These are phyloP conservation scores for Phacellophora camtschatica DNA, from an alignment of 30 jellyfish, hydroid and myxozoan species.

Conservation along the genomic window DNA sequence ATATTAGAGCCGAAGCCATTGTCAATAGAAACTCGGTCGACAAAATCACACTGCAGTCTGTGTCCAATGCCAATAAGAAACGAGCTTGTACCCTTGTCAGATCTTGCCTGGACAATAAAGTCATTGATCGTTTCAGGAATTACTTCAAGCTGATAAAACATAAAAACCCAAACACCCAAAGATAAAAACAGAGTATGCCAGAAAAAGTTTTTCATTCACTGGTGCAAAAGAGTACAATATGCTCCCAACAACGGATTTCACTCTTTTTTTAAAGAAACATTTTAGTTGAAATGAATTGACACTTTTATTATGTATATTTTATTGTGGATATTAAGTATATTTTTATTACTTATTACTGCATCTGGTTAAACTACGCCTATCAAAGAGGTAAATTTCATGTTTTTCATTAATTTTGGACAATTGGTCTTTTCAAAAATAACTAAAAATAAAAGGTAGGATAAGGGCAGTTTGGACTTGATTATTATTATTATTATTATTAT, in stretches of 20 bases:
- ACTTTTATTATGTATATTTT: neutral
- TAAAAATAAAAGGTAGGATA: too few relatives aligned
- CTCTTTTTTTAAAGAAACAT: neutral
- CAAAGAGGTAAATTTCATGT: too few relatives aligned
- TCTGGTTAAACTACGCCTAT: too few relatives aligned
- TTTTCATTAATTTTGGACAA: too few relatives aligned
- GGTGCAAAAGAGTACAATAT: neutral
- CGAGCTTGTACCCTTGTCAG: constrained; percentile 49
- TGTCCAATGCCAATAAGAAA: constrained; percentile 33
- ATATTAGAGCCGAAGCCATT: constrained; percentile 15
- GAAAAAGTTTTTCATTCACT: constrained; percentile 24
- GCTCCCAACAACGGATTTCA: neutral
- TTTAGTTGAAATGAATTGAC: neutral
- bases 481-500: too few relatives aligned
- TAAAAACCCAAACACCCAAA: constrained; percentile 26
- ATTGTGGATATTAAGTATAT: too few relatives aligned
- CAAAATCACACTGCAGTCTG: constrained; percentile 59
- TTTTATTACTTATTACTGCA: too few relatives aligned
- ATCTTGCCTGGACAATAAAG: too few relatives aligned
- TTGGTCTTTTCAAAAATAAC: too few relatives aligned
- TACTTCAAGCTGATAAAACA: constrained; percentile 28
- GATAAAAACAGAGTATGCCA: constrained; percentile 27
- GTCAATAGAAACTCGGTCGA: constrained; percentile 39
- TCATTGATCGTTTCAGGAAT: constrained; percentile 27
- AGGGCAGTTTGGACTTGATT: too few relatives aligned